phyloP scores from a whole-genome alignment of 2,113 vertebrate species.

The Orientallactaga bullata region DNA sequence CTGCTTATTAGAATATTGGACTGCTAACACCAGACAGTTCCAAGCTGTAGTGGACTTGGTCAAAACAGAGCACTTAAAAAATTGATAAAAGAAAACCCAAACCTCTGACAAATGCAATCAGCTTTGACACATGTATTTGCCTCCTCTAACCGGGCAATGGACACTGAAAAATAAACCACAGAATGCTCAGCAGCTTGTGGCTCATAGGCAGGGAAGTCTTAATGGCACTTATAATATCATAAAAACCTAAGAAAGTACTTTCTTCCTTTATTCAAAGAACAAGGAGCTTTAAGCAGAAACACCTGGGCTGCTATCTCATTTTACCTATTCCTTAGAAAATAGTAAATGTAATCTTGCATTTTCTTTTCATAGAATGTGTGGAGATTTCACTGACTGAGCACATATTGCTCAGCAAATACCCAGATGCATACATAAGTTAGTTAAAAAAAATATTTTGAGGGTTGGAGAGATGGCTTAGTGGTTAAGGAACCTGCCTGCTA shows the following conservation, averaged over 20 bases:
- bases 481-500: too few species aligned
- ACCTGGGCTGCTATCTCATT: not conserved
- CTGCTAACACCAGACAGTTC: conserved; percentile 19
- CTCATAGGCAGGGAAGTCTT: conserved; percentile 39
- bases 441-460: conserved; percentile 26
- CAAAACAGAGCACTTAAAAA: conserved; percentile 61
- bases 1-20: conserved; percentile 24
- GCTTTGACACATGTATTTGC: conserved; percentile 67
- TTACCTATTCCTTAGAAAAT: not conserved
- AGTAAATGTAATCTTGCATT: not conserved
- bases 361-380: not conserved
- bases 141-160: conserved; percentile 8
- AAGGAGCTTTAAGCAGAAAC: not conserved
- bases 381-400: not conserved
- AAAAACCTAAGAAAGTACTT: not conserved
- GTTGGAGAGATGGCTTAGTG: too few species aligned
- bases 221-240: not conserved
- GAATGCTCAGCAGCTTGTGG: conserved; percentile 27
- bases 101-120: conserved; percentile 74
- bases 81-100: conserved; percentile 44
- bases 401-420: not conserved
- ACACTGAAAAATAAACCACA: conserved; percentile 44
- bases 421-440: not conserved
- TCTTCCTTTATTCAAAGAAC: not conserved
- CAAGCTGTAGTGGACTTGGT: conserved; percentile 6